Evolutionary conservation across 1,140 invertebrate genomes (phyloP).

Genomic region (Rhopalosiphum maidis): DNA sequence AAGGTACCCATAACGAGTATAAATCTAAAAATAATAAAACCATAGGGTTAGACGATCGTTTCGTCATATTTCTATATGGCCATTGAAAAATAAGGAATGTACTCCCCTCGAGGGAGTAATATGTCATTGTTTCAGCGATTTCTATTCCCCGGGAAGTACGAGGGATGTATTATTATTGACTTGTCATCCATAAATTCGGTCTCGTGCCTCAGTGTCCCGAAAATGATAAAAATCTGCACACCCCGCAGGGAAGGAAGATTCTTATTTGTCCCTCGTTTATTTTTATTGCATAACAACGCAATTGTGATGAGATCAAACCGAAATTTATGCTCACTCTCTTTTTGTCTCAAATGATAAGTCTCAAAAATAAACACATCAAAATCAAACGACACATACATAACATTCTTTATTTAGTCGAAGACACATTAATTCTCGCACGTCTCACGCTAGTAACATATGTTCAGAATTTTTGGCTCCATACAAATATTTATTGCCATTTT

Average conservation of each 20-base stretch:
- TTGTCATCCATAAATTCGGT: conserved; percentile 57
- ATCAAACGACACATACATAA: not conserved
- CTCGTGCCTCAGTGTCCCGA: conserved; percentile 32
- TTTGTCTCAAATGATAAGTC: not conserved
- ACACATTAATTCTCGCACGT: conserved; percentile 22
- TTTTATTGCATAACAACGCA: conserved; percentile 11
- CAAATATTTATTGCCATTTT: not conserved
- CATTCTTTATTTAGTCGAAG: conserved; percentile 12
- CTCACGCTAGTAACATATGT: conserved; percentile 6
- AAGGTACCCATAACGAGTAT: conserved; percentile 43
- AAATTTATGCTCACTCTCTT: not conserved
- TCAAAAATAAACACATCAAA: conserved; percentile 25
- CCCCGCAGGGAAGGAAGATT: conserved; percentile 27
- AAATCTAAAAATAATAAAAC: conserved; percentile 49
- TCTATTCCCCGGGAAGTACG: not conserved
- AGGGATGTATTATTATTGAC: conserved; percentile 55
- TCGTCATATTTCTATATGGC: conserved; percentile 28
- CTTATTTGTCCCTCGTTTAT: conserved; percentile 50
- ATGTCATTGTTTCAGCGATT: conserved; percentile 51
- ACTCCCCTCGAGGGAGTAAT: conserved; percentile 33
- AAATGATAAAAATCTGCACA: conserved; percentile 56
- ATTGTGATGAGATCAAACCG: not conserved
- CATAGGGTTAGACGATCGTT: conserved; percentile 1
- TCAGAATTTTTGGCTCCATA: conserved; percentile 22
- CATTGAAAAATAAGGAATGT: conserved; percentile 41